A percentile compares a stretch with the other conserved stretches of the same genome.
These are phyloP conservation scores for Agrotis clavis DNA, from an alignment of 2,888 invertebrate species.

Conservation along the genomic window DNA sequence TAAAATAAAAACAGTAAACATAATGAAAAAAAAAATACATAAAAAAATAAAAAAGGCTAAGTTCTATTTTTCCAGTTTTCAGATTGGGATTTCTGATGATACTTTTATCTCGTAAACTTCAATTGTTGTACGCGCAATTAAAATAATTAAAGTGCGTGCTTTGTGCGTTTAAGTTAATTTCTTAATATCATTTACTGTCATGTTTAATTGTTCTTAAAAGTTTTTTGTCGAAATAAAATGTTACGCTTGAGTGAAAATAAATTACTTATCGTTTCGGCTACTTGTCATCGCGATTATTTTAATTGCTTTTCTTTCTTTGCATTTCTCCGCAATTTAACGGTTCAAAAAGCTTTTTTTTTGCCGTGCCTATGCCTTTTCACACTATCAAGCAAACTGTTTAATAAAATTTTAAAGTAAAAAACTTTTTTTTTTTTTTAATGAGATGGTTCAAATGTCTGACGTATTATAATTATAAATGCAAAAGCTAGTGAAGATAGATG, in stretches of 20 bases:
- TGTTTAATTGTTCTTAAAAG: slow-evolving; percentile 47
- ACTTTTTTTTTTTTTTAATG: too few relatives aligned
- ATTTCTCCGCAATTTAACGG: slow-evolving; percentile 9
- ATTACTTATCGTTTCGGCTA: slow-evolving; percentile 53
- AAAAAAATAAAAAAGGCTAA: too few relatives aligned
- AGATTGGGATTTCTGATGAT: slow-evolving; percentile 16
- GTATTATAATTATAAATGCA: too few relatives aligned
- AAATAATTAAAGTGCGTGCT: slow-evolving; percentile 69
- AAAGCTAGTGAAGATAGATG: too few relatives aligned
- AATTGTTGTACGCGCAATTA: slow-evolving; percentile 69
- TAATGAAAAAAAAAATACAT: too few relatives aligned
- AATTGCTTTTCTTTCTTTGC: background rate
- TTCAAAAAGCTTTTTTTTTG: background rate
- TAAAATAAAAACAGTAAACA: too few relatives aligned
- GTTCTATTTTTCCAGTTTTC: background rate
- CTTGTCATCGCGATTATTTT: slow-evolving; percentile 37
- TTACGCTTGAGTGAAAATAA: slow-evolving; percentile 45
- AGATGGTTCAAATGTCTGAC: too few relatives aligned
- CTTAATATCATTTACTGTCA: slow-evolving; percentile 47
- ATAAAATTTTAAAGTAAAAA: too few relatives aligned
- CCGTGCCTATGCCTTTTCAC: too few relatives aligned
- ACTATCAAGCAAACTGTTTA: background rate
- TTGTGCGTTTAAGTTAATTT: slow-evolving; percentile 62
- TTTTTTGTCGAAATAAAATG: slow-evolving; percentile 33
- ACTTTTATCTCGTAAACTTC: slow-evolving; percentile 6